A percentile compares a stretch with the other conserved stretches of the same genome.
Evolutionary conservation across 2,888 invertebrate genomes (phyloP).

Genomic region (Cephus sareptanus): DNA sequence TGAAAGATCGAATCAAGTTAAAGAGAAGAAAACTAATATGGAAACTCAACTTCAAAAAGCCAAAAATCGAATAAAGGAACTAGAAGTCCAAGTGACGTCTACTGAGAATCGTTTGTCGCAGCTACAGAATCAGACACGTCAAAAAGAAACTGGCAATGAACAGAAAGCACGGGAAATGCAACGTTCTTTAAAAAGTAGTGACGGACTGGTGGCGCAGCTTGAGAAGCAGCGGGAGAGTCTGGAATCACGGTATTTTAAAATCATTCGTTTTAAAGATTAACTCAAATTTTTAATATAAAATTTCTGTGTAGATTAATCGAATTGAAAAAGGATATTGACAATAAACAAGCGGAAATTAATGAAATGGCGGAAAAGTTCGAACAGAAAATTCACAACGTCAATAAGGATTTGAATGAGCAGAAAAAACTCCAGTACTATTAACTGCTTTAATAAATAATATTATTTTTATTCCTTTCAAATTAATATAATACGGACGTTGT

Average conservation of each 20-base stretch:
- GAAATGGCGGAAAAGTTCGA: conserved; percentile 34
- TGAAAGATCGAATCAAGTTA: conserved; percentile 34
- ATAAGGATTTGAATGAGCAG: conserved; percentile 29
- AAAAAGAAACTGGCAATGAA: conserved; percentile 44
- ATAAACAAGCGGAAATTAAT: conserved; percentile 40
- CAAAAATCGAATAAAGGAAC: conserved; percentile 37
- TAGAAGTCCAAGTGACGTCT: conserved; percentile 35
- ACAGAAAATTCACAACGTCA: not conserved
- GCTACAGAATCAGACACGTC: conserved; percentile 39
- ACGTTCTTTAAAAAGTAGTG: conserved; percentile 44
- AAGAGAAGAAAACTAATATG: conserved; percentile 33
- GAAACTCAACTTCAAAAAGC: conserved; percentile 43
- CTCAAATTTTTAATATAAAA: not conserved
- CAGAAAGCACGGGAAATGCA: conserved; percentile 42
- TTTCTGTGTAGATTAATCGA: conserved; percentile 41
- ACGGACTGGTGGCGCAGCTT: conserved; percentile 39
- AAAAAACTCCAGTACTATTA: conserved; percentile 7
- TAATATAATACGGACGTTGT: not conserved
- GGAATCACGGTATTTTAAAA: conserved; percentile 41
- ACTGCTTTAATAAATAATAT: not conserved
- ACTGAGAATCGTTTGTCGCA: conserved; percentile 41
- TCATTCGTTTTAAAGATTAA: conserved; percentile 15
- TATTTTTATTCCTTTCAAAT: not conserved
- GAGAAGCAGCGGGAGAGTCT: conserved; percentile 53
- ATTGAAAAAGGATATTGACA: conserved; percentile 42